Evolutionary conservation across 2,113 vertebrate species (phyloP).

Genomic region (Sebastes fasciatus): DNA sequence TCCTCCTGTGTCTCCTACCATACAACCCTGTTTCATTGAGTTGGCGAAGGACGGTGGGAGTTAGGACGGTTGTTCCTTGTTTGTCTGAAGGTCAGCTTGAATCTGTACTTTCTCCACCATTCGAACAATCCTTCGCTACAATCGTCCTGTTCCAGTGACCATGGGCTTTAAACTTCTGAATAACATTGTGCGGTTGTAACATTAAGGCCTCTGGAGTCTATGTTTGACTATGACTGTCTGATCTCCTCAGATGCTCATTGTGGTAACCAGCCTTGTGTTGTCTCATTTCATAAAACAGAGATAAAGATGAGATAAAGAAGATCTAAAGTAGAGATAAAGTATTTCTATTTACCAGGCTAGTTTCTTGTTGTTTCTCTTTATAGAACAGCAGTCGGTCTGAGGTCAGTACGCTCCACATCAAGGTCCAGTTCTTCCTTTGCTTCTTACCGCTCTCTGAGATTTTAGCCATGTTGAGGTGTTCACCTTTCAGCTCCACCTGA

Average conservation of each 20-base stretch:
- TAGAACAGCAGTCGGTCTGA: conserved; percentile 89
- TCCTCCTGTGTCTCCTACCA: neutral
- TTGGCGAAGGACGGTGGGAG: neutral
- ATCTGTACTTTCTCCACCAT: neutral
- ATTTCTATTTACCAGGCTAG: conserved; percentile 81
- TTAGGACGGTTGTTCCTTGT: neutral
- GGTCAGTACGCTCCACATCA: conserved; percentile 89
- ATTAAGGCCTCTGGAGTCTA: neutral
- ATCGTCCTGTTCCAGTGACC: neutral
- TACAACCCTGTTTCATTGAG: neutral
- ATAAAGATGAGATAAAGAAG: neutral
- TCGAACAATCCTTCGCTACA: neutral
- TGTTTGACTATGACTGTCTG: neutral
- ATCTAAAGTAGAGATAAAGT: neutral
- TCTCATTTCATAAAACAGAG: neutral
- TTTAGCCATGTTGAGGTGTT: conserved; percentile 93
- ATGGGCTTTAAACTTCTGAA: neutral
- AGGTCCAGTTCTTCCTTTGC: conserved; percentile 94
- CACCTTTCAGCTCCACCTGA: conserved; percentile 89
- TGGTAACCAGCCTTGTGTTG: neutral
- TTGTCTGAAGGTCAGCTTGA: neutral
- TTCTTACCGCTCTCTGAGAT: conserved; percentile 94
- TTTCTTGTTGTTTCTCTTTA: conserved; percentile 92
- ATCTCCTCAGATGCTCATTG: conserved; percentile 2
- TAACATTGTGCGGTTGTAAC: neutral